Percentiles rank a stretch among this genome's conserved stretches.
These are phyloP conservation scores for Oryzias curvinotus DNA, from an alignment of 2,113 vertebrate genomes.

Conservation along the genomic window DNA sequence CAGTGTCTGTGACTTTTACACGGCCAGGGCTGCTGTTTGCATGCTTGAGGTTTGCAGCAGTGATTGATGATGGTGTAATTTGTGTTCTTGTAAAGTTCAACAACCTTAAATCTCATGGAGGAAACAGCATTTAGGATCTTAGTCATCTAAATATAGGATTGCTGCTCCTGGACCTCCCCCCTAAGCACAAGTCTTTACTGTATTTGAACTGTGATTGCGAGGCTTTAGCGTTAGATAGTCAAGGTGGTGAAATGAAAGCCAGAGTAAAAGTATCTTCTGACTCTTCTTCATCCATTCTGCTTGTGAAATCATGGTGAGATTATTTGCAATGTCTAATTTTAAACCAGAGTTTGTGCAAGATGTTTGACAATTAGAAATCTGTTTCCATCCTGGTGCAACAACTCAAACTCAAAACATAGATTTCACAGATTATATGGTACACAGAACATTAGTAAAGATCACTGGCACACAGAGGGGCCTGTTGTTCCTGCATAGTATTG, in stretches of 20 bases:
- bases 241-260: too few species aligned
- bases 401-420: conserved; percentile 43
- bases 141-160: conserved; percentile 37
- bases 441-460: conserved; percentile 13
- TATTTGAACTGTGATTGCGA: neutral
- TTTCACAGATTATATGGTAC: conserved; percentile 52
- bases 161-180: conserved; percentile 34
- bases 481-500: conserved; percentile 24
- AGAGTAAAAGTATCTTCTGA: neutral
- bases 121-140: conserved; percentile 14
- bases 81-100: conserved; percentile 38
- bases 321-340: conserved; percentile 10
- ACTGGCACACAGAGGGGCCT: conserved; percentile 21
- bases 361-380: conserved; percentile 14
- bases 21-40: conserved; percentile 35
- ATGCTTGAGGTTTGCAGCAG: conserved; percentile 40
- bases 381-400: conserved; percentile 13
- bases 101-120: conserved; percentile 10
- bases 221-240: too few species aligned
- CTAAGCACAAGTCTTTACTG: neutral
- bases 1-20: conserved; percentile 21
- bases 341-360: conserved; percentile 35
- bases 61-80: conserved; percentile 60
- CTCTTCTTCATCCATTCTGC: neutral
- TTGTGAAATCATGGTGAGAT: conserved; percentile 3